Base-by-base conservation (phyloP, 2,113 vertebrate species). In the Oplegnathus fasciatus region DNA sequence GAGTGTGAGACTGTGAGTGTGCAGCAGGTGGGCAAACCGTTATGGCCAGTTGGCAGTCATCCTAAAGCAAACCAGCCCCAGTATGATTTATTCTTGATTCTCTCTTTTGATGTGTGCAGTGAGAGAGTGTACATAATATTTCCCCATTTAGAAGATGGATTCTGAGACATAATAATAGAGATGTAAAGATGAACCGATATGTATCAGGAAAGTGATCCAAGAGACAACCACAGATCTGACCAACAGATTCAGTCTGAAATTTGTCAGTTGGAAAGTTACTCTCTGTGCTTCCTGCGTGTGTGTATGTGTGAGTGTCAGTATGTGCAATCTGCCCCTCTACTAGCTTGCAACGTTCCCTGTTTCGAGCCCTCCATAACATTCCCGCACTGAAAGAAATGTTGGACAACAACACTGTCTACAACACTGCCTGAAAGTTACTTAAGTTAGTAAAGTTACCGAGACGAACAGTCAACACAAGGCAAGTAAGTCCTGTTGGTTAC, bases 21-120 rank as follows among this genome's bases (percentile, higher is more conserved):
- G 65, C 61, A 62, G 74, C 81, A 88, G 82, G 86, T 90, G 81
- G 65, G 60, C 67, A 61, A 71, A 80, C 75, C 58, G 20, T 52
- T 57, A 82, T 10, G 72, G 57, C 77, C 50, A 61, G 65, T 62
- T 76, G 75, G 84, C 37, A 50, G 32, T 55, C 20, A 78, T 40
- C 44, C 37, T 40, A 48, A 70, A 76, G 70, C 70, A 70, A 88
- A 75, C 34, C 77, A 32, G 14, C 15, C 11, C 18, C n/a, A 24
- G 71, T 3, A 13, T 28, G 17, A 42, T 61, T 67, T 70, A 62
- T 52, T 61, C 42, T 44, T 74, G 15, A 61, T 52, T 69, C 6
- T 79, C 22, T 22, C 26, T 62, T 54, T 20, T 37, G 28, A 78
- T 58, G 30, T 20, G 5, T 5, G 9, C 52, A 40, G 11, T 28